phyloP scores from a whole-genome alignment of 2,888 invertebrate species.

The Campaea margaritaria region DNA sequence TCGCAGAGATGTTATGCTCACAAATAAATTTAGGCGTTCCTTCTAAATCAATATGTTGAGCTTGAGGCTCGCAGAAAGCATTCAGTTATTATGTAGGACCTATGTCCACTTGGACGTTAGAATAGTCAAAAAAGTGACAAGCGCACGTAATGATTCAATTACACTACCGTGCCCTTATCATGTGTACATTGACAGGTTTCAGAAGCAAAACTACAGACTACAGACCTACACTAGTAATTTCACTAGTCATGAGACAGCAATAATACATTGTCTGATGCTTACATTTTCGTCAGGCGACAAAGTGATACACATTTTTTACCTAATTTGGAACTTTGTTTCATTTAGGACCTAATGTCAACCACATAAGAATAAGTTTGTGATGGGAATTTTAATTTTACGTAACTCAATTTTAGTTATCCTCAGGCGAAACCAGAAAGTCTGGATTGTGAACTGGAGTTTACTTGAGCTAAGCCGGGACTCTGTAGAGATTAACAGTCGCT shows the following conservation, averaged over 20 bases:
- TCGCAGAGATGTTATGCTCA: no score
- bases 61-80: no score
- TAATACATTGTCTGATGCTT: not conserved
- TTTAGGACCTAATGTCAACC: no score
- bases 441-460: not conserved
- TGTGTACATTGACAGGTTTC: slow-evolving; percentile 18
- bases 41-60: not conserved
- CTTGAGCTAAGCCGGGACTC: not conserved
- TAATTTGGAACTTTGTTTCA: no score
- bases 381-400: not conserved
- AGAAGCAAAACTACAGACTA: slow-evolving; percentile 3
- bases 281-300: slow-evolving; percentile 8
- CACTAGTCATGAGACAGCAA: not conserved
- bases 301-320: not conserved
- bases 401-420: not conserved
- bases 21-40: no score
- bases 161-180: slow-evolving; percentile 13
- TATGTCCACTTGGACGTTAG: no score
- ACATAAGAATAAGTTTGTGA: no score
- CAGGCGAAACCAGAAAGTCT: not conserved
- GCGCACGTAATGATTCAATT: not conserved
- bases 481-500: slow-evolving; percentile 5
- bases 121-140: not conserved
- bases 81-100: no score
- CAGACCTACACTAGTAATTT: not conserved